phyloP scores from a whole-genome alignment of 2,113 vertebrate species.

The Callopanchax toddi region DNA sequence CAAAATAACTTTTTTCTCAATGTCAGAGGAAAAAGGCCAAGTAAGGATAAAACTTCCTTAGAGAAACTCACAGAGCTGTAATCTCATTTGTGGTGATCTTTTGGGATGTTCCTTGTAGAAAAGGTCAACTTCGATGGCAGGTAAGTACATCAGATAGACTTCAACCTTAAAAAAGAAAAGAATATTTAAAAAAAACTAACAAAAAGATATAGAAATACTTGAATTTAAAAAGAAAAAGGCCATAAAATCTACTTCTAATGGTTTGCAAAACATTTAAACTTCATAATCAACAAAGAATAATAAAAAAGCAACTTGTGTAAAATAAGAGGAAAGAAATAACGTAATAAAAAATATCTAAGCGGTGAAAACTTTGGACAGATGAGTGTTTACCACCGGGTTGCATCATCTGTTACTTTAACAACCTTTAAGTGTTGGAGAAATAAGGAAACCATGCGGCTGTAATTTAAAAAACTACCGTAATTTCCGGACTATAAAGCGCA shows the following conservation, averaged over 20 bases:
- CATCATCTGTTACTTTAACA: not conserved
- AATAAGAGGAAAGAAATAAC: too few relatives aligned
- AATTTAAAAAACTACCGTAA: not conserved
- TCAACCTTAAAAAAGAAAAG: not conserved
- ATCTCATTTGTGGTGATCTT: slow-evolving; percentile 4
- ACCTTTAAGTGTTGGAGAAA: too few relatives aligned
- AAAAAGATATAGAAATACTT: not conserved
- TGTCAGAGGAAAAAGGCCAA: not conserved
- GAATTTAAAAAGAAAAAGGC: not conserved
- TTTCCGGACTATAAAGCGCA: too few relatives aligned
- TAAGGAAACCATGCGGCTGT: not conserved
- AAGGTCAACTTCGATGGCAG: not conserved
- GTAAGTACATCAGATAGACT: slow-evolving; percentile 6
- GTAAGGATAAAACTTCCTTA: not conserved
- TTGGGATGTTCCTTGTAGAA: not conserved
- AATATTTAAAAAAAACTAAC: slow-evolving; percentile 4
- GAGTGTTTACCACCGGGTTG: not conserved
- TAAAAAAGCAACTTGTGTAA: too few relatives aligned
- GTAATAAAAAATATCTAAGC: not conserved
- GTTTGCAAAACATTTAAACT: not conserved
- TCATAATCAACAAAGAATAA: not conserved
- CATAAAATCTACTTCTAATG: not conserved
- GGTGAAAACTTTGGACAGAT: not conserved
- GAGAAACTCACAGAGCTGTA: not conserved
- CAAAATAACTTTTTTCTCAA: not conserved